Percentiles rank a stretch among this genome's conserved stretches.
phyloP scores from a whole-genome alignment of 1,140 invertebrate species.

The Armadillidium nasatum region DNA sequence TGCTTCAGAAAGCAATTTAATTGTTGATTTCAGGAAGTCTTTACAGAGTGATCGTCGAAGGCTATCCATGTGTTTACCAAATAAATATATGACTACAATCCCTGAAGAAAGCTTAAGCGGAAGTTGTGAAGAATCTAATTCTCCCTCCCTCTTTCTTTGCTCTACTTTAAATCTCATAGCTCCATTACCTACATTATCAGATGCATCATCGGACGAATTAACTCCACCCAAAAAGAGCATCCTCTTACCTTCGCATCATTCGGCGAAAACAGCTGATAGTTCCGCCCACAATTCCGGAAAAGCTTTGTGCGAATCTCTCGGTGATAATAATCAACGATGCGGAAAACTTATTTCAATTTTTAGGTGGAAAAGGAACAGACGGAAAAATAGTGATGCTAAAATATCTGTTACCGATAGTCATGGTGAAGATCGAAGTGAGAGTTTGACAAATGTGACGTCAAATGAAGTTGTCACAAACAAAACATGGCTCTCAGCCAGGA shows the following conservation, averaged over 20 bases:
- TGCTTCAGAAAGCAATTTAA: not conserved
- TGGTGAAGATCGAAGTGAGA: not conserved
- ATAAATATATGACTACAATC: not conserved
- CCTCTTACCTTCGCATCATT: not conserved
- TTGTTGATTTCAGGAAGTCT: not conserved
- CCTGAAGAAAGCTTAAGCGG: not conserved
- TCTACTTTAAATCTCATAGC: not conserved
- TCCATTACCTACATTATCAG: not conserved
- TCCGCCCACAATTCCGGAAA: not conserved
- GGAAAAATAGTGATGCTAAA: not conserved
- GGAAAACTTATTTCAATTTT: not conserved
- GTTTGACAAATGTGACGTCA: not conserved
- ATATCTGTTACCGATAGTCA: not conserved
- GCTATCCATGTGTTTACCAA: not conserved
- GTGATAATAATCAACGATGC: not conserved
- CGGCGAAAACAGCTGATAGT: not conserved
- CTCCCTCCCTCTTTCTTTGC: not conserved
- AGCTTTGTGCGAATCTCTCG: not conserved
- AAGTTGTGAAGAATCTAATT: not conserved
- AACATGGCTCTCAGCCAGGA: not conserved
- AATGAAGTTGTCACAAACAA: not conserved
- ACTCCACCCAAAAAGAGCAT: not conserved
- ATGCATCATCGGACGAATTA: not conserved
- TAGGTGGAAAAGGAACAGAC: not conserved
- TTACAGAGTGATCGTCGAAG: not conserved